phyloP scores from a whole-genome alignment of 2,797 vertebrate species.

The Molossus molossus region DNA sequence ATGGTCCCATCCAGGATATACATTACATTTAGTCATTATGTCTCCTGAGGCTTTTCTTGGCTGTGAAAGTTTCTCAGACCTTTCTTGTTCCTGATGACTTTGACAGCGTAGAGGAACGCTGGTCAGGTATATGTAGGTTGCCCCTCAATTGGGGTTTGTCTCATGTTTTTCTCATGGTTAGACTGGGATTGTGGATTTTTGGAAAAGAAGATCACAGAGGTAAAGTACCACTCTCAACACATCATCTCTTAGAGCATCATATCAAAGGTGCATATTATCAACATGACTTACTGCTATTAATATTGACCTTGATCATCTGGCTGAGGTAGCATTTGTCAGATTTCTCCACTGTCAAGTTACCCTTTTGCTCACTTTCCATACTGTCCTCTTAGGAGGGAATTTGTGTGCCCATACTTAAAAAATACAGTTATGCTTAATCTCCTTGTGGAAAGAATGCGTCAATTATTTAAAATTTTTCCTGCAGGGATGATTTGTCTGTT shows the following conservation, averaged over 20 bases:
- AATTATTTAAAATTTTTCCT: constrained; percentile 37
- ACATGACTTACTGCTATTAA: neutral
- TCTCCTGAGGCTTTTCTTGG: neutral
- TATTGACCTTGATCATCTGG: neutral
- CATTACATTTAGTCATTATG: neutral
- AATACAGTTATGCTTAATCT: neutral
- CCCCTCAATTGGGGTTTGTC: neutral
- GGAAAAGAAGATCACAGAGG: neutral
- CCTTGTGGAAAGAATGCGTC: neutral
- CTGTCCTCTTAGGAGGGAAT: neutral
- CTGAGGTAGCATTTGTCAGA: neutral
- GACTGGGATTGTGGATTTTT: neutral
- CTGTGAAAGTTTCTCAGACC: neutral
- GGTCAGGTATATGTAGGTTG: constrained; percentile 1
- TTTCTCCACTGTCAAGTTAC: neutral
- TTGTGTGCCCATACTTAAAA: neutral
- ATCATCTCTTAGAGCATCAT: neutral
- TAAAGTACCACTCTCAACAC: neutral
- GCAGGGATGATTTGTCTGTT: neutral
- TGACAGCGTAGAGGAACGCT: neutral
- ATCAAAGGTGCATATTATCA: neutral
- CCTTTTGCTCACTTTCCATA: neutral
- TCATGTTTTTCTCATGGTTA: constrained; percentile 7
- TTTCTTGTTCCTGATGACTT: neutral
- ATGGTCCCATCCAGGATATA: neutral